phyloP scores from a whole-genome alignment of 2,113 vertebrate genomes.

The Percina caprodes region DNA sequence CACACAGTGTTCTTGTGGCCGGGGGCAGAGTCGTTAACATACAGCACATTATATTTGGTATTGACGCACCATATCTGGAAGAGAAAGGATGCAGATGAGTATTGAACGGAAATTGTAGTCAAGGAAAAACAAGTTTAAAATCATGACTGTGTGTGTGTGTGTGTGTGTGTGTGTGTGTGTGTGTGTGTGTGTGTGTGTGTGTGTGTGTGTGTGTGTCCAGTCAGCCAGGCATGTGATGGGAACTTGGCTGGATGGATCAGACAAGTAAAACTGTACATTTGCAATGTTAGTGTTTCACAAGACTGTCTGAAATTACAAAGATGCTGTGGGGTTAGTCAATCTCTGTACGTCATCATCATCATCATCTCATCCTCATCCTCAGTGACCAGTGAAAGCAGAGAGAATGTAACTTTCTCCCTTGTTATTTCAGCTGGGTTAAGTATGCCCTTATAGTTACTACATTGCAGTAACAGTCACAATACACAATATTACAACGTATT shows the following conservation, averaged over 20 bases:
- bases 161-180: not conserved
- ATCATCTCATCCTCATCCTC: not conserved
- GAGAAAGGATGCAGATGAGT: conserved; percentile 29
- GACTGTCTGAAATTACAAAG: not conserved
- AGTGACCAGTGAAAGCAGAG: not conserved
- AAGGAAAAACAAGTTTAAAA: conserved; percentile 42
- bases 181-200: not conserved
- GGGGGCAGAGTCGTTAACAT: conserved; percentile 93
- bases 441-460: conserved; percentile 43
- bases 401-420: not conserved
- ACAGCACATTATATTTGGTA: conserved; percentile 92
- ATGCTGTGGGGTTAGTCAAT: not conserved
- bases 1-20: conserved; percentile 92
- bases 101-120: conserved; percentile 39
- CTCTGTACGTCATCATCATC: not conserved
- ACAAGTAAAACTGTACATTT: not conserved
- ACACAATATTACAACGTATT: not conserved
- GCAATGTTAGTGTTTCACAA: conserved; percentile 31
- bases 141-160: not conserved
- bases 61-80: conserved; percentile 95
- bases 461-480: too few relatives aligned
- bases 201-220: not conserved
- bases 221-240: conserved; percentile 14
- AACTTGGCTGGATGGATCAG: conserved; percentile 2
- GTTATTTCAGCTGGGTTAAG: not conserved